Evolutionary conservation across 2,797 vertebrate genomes (phyloP).

Genomic region (Tolypeutes matacus): DNA sequence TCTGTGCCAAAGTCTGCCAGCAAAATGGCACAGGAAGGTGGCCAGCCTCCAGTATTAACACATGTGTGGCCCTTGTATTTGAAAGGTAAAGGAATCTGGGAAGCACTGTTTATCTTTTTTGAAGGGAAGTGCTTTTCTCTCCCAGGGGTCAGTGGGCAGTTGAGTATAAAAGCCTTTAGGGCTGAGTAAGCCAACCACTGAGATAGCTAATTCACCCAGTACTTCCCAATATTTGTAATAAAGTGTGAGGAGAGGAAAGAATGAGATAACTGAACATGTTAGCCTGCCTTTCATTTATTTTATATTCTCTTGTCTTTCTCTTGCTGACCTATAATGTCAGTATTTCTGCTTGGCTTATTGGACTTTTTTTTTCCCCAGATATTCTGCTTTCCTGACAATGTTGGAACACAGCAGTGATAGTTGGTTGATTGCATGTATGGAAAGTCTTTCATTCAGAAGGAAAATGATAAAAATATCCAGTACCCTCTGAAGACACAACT

Average conservation of each 20-base stretch:
- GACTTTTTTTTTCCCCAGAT: conserved; percentile 9
- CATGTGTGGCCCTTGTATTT: conserved; percentile 79
- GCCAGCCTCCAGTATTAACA: conserved; percentile 84
- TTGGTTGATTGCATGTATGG: not conserved
- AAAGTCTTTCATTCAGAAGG: not conserved
- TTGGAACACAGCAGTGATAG: not conserved
- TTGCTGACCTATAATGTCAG: conserved; percentile 13
- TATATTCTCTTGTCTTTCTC: not conserved
- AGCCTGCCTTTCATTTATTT: conserved; percentile 18
- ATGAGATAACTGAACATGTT: not conserved
- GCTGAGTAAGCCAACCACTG: conserved; percentile 83
- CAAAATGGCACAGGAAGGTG: conserved; percentile 88
- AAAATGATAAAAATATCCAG: not conserved
- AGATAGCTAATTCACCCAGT: not conserved
- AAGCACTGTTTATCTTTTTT: conserved; percentile 90
- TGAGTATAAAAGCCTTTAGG: conserved; percentile 82
- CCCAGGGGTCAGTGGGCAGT: conserved; percentile 85
- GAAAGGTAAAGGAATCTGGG: conserved; percentile 88
- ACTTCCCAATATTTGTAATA: conserved; percentile 11
- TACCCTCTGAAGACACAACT: not conserved
- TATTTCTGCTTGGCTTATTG: not conserved
- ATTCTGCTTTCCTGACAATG: not conserved
- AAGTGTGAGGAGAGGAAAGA: conserved; percentile 17
- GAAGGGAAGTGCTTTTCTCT: conserved; percentile 84
- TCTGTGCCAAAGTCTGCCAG: conserved; percentile 80